Percentiles rank a stretch among this genome's conserved stretches.
phyloP scores from a whole-genome alignment of 1,140 invertebrate species.

The Rhynchophorus ferrugineus region DNA sequence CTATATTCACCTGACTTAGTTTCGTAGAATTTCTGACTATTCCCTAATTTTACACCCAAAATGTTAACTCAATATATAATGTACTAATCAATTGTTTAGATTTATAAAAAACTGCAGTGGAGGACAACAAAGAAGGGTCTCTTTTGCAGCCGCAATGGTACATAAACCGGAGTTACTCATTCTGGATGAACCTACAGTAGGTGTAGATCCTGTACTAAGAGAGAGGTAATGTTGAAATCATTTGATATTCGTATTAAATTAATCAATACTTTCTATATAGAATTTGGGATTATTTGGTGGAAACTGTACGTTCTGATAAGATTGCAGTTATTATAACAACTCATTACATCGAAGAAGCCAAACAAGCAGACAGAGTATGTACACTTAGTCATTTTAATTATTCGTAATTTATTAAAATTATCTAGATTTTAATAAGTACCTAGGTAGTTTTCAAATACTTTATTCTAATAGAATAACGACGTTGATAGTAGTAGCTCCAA shows the following conservation, averaged over 20 bases:
- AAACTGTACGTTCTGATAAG: conserved; percentile 58
- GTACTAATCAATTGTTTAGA: conserved; percentile 5
- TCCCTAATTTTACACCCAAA: no score
- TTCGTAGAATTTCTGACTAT: no score
- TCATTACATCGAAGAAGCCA: conserved; percentile 90
- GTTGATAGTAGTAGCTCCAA: no score
- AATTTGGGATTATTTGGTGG: conserved; percentile 85
- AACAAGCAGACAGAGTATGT: conserved; percentile 68
- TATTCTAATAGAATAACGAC: no score
- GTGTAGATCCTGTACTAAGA: conserved; percentile 81
- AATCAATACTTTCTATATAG: conserved; percentile 27
- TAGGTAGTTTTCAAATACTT: no score
- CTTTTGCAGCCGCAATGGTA: conserved; percentile 77
- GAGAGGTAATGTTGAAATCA: conserved; percentile 44
- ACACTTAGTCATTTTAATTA: neutral
- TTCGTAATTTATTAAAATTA: no score
- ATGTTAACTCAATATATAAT: no score
- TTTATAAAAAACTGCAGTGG: conserved; percentile 68
- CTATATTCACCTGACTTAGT: no score
- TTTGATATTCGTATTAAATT: neutral
- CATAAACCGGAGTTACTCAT: conserved; percentile 83
- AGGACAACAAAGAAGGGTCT: conserved; percentile 80
- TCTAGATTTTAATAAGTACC: no score
- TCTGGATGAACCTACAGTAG: conserved; percentile 89
- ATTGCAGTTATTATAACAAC: conserved; percentile 84